Evolutionary conservation across 2,888 invertebrate genomes (phyloP).

Genomic region (Hemithea aestivaria): DNA sequence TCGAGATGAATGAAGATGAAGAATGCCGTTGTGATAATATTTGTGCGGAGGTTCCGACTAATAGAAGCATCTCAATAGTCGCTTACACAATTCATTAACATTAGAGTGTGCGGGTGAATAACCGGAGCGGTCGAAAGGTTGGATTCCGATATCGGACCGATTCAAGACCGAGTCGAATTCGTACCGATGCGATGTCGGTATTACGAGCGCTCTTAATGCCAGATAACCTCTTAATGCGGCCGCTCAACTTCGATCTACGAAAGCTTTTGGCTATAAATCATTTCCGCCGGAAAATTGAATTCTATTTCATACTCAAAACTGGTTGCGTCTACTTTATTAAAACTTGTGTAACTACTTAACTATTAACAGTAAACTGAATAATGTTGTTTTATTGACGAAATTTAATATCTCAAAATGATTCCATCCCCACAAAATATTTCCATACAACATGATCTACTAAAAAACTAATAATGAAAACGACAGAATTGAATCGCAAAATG

Average conservation of each 20-base stretch:
- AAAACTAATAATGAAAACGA: conserved; percentile 34
- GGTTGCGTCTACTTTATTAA: too few species aligned
- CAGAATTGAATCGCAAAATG: conserved; percentile 48
- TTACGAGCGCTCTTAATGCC: conserved; percentile 25
- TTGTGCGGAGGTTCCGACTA: conserved; percentile 26
- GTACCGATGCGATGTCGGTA: conserved; percentile 15
- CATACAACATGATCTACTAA: conserved; percentile 28
- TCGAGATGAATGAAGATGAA: conserved; percentile 3
- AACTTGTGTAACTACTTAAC: too few species aligned
- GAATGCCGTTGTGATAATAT: conserved; percentile 20
- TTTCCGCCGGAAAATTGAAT: conserved; percentile 28
- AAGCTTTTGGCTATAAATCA: conserved; percentile 26
- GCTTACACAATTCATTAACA: conserved; percentile 70
- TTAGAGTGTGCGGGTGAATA: conserved; percentile 55
- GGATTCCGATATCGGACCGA: conserved; percentile 46
- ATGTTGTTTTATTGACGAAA: not conserved
- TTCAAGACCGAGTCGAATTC: conserved; percentile 66
- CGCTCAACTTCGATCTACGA: conserved; percentile 47
- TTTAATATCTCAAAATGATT: conserved; percentile 1
- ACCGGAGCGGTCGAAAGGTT: conserved; percentile 49
- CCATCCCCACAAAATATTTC: conserved; percentile 12
- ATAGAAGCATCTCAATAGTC: conserved; percentile 55
- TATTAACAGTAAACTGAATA: too few species aligned
- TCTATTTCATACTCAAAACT: not conserved
- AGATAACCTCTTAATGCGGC: conserved; percentile 70